Evolutionary conservation across 2,113 vertebrate species (phyloP).

Genomic region (Hassar affinis): DNA sequence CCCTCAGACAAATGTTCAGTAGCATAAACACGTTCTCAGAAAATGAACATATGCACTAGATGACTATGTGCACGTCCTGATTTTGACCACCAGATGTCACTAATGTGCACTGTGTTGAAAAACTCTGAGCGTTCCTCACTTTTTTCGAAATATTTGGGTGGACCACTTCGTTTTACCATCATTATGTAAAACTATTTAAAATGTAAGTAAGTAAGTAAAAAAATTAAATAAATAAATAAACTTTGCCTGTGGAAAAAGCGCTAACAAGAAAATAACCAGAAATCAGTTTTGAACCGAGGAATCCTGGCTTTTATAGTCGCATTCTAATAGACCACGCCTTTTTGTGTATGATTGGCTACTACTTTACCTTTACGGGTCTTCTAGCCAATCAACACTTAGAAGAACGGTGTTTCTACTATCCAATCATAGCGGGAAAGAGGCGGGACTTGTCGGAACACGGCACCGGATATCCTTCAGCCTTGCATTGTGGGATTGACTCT

Average conservation of each 20-base stretch:
- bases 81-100: neutral
- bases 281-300: too few species aligned
- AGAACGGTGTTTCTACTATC: neutral
- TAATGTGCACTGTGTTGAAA: neutral
- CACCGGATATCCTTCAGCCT: slow-evolving; percentile 47
- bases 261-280: too few species aligned
- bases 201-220: too few species aligned
- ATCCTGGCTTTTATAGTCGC: too few species aligned
- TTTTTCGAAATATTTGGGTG: neutral
- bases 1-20: too few species aligned
- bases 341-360: neutral
- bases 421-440: neutral
- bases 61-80: neutral
- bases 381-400: neutral
- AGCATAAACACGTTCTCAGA: too few species aligned
- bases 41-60: too few species aligned
- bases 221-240: too few species aligned
- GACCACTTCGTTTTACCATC: neutral
- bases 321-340: neutral
- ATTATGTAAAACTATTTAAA: neutral
- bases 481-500: slow-evolving; percentile 61
- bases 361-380: neutral
- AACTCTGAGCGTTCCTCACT: neutral
- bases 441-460: slow-evolving; percentile 14
- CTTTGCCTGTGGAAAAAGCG: too few species aligned